Evolutionary conservation across 2,888 invertebrate species (phyloP).

Genomic region (Meteorus cinctellus): DNA sequence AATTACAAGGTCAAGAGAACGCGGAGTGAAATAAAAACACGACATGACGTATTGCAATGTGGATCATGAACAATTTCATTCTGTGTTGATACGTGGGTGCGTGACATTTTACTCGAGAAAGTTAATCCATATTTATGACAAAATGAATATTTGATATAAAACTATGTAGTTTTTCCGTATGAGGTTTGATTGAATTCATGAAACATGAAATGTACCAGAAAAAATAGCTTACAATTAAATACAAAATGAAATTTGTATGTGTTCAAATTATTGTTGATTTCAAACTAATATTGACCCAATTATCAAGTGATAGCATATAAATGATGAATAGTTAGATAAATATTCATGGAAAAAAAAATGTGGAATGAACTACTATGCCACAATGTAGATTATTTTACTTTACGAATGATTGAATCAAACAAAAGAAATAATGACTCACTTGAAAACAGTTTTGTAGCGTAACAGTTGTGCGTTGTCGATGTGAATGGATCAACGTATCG

Average conservation of each 20-base stretch:
- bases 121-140: background rate
- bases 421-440: constrained; percentile 15
- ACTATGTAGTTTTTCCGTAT: too few species aligned
- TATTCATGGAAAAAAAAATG: too few species aligned
- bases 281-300: background rate
- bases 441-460: background rate
- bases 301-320: too few species aligned
- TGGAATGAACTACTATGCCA: too few species aligned
- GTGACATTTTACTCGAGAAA: background rate
- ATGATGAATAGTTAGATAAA: background rate
- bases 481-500: constrained; percentile 10
- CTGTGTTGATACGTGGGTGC: background rate
- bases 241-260: background rate
- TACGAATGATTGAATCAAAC: background rate
- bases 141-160: background rate
- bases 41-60: background rate
- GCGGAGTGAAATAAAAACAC: background rate
- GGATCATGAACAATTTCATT: background rate
- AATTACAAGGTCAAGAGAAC: constrained; percentile 7
- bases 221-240: too few species aligned
- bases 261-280: background rate
- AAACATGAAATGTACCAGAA: too few species aligned
- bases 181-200: too few species aligned
- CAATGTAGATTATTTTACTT: background rate
- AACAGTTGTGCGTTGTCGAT: background rate